Evolutionary conservation across 2,888 invertebrate genomes (phyloP), one percentile per base, ranked within the genome.

Genomic region (Campoplex nolae): DNA sequence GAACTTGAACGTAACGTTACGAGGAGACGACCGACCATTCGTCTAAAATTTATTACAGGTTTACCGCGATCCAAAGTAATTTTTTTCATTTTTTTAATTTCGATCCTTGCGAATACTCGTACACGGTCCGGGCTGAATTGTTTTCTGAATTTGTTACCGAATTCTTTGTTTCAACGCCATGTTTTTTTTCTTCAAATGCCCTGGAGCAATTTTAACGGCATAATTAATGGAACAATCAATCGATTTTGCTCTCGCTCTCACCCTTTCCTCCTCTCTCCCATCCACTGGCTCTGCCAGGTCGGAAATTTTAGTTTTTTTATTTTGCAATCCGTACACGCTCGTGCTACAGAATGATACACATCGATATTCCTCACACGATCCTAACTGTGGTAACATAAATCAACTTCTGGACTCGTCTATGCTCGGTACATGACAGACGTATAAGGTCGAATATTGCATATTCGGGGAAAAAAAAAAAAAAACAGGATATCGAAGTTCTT

Each of bases 351-450:
- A 42, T 23, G n/a, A 68, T 67, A 68, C 18, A 42, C 42, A 42
- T 68, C 13, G 68, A 68, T 42, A 68, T 68, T 68, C n/a, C n/a
- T 42, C 9, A 68, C 68, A 42, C 23, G n/a, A 68, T n/a, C 11
- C 11, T 42, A 18, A 38, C 38, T n/a, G 18, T 4, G 35, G 42
- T n/a, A 68, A 42, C 42, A 68, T 68, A 68, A 68, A 68, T 68
- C 42, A 23, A 68, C 42, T 23, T 11, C n/a, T 23, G 68, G 68
- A 18, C 68, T 18, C 23, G n/a, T 23, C 38, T 11, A 38, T 35
- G 18, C 28, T 23, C 58, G 2, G 28, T 58, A 58, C 23, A 58
- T 28, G 58, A 11, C 58, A 11, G 58, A 58, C 2, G 23, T 58
- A 28, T 23, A 58, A 58, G 28, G 11, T 58, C 58, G 58, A 58